Evolutionary conservation across 37 sponge, comb jelly and placozoan species (phyloP).

Genomic region (Beroe forskalii): DNA sequence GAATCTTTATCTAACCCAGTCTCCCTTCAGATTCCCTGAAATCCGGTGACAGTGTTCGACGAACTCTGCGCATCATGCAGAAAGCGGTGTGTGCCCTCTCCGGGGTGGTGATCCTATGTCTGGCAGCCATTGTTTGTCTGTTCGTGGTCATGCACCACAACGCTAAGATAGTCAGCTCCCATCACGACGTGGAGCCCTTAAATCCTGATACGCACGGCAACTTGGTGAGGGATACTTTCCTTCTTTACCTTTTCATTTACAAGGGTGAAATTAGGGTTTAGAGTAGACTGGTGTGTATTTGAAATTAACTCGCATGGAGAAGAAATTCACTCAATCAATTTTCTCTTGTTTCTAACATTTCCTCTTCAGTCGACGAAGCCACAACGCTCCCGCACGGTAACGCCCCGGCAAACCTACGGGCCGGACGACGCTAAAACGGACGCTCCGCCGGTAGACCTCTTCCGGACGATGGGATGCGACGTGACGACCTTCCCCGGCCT

Average conservation of each 20-base stretch:
- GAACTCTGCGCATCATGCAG: slow-evolving; percentile 50
- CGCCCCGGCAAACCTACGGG: slow-evolving; percentile 39
- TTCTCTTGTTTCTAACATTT: neutral
- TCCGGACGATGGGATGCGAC: neutral
- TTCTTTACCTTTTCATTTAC: no score
- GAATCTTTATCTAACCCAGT: no score
- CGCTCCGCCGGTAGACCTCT: slow-evolving; percentile 25
- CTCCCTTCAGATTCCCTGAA: slow-evolving; percentile 33
- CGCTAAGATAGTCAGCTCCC: slow-evolving; percentile 47
- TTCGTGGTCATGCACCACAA: slow-evolving; percentile 64
- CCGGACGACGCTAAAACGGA: neutral
- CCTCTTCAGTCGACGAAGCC: slow-evolving; percentile 43
- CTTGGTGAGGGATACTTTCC: no score
- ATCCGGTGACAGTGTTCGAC: neutral
- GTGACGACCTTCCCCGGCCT: slow-evolving; percentile 27
- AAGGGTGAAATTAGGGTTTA: no score
- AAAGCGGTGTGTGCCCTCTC: slow-evolving; percentile 65
- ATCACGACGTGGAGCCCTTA: neutral
- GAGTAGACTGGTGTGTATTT: no score
- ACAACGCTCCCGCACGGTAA: slow-evolving; percentile 13
- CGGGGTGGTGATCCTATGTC: slow-evolving; percentile 60
- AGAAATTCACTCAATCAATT: no score
- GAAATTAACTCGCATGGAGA: no score
- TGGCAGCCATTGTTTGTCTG: slow-evolving; percentile 43
- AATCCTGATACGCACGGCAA: neutral